These are phyloP conservation scores for Lutraria rhynchaena DNA, from an alignment of 1,140 invertebrate genomes.

Conservation along the genomic window DNA sequence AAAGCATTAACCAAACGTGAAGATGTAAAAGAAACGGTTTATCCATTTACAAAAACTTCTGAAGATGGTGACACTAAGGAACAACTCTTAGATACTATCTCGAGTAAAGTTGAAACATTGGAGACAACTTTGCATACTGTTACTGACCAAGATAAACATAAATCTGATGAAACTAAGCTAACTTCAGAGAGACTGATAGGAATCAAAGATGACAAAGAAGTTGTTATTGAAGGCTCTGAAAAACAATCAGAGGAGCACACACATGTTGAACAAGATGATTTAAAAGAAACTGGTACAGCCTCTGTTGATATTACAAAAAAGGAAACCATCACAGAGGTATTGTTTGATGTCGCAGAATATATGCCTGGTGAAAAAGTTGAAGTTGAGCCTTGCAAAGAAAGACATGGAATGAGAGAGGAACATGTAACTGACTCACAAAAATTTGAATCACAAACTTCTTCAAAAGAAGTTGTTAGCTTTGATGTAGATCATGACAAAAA, in stretches of 20 bases:
- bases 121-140: constrained; percentile 31
- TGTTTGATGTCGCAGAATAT: constrained; percentile 34
- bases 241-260: constrained; percentile 22
- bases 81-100: constrained; percentile 46
- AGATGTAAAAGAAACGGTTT: constrained; percentile 49
- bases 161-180: constrained; percentile 43
- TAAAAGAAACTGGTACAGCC: constrained; percentile 25
- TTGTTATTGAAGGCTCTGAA: constrained; percentile 35
- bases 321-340: constrained; percentile 39
- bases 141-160: constrained; percentile 35
- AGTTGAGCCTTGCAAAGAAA: constrained; percentile 38
- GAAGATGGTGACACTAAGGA: constrained; percentile 35
- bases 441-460: constrained; percentile 28
- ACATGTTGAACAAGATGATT: constrained; percentile 4
- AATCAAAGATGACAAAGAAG: constrained; percentile 15
- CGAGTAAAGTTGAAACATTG: constrained; percentile 42
- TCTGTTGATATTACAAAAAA: constrained; percentile 19
- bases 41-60: constrained; percentile 34
- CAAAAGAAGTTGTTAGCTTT: constrained; percentile 42
- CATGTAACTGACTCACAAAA: constrained; percentile 1
- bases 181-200: constrained; percentile 33
- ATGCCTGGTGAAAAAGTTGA: constrained; percentile 27
- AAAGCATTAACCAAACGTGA: constrained; percentile 36
- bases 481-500: constrained; percentile 1
- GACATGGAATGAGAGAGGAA: constrained; percentile 36